Evolutionary conservation across 2,888 invertebrate species (phyloP), one percentile per base, ranked within the genome.

Genomic region (Meta bourneti): DNA sequence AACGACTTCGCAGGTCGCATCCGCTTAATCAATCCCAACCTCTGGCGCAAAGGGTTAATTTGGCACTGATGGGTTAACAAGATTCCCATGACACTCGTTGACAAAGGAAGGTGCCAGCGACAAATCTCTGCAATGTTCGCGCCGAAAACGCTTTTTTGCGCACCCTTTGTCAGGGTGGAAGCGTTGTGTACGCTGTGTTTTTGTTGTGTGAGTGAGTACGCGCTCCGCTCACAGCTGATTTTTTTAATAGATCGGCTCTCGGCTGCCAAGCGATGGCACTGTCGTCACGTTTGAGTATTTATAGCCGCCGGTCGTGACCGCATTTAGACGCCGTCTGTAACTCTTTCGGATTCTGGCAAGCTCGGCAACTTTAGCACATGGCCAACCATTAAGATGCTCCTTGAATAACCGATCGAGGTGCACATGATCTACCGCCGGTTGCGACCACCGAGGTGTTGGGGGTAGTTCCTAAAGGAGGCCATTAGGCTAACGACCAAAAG

Each of bases 281-380:
- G 79, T 48, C 72, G 78, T 80, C 80, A 52, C 71, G 20, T 80
- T 34, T 51, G 61, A 54, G 79, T 87, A 87, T 87, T 87, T 80
- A 87, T 87, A 87, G 69, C 78, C 49, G 79, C 52, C 61, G 83
- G n/a, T 71, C 82, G 71, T 82, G 82, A 83, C 83, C 83, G 70
- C 74, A 49, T 83, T 83, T 83, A 83, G 83, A 70, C 49, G 83
- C 83, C 72, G 74, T 74, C 83, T 83, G 20, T 74, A 83, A 83
- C 83, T 83, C 83, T 83, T 83, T 83, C 82, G 61, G n/a, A 34
- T 51, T 77, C 49, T 48, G 49, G 83, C 83, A 54, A 83, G 83
- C 48, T 83, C 54, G 72, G 83, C 83, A 83, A 19, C 74, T 75
- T 85, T 61, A 8, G 77, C 85, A 85, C 75, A 85, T 85, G 85